These are phyloP conservation scores for Perca schrenkii DNA, from an alignment of 2,113 vertebrate species.

Conservation along the genomic window DNA sequence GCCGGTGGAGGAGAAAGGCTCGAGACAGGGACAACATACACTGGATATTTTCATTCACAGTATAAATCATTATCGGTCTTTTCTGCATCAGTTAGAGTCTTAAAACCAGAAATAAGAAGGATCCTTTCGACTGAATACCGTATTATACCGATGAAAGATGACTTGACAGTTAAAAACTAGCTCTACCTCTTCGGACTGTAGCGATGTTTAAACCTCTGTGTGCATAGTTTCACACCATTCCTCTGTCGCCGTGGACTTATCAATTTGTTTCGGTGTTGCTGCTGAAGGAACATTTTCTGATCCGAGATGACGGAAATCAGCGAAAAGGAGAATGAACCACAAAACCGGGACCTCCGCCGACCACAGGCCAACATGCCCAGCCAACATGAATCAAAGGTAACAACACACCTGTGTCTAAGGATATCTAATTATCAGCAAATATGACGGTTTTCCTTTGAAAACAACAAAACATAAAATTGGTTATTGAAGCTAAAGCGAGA, in stretches of 20 bases:
- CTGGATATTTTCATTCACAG: neutral
- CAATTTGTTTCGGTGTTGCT: constrained; percentile 2
- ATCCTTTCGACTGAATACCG: neutral
- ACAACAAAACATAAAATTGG: neutral
- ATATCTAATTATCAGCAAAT: neutral
- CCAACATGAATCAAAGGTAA: constrained; percentile 88
- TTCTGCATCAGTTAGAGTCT: neutral
- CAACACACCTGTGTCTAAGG: constrained; percentile 14
- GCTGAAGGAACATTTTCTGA: constrained; percentile 1
- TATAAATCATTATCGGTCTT: too few relatives aligned
- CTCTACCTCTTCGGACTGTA: constrained; percentile 31
- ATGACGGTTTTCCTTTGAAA: neutral
- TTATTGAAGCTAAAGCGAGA: neutral
- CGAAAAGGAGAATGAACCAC: constrained; percentile 89
- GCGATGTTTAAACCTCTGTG: constrained; percentile 34
- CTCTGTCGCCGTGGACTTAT: constrained; percentile 25
- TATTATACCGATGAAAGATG: constrained; percentile 8
- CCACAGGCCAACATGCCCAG: constrained; percentile 76
- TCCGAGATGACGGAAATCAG: constrained; percentile 88
- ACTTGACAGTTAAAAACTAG: constrained; percentile 23
- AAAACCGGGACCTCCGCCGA: constrained; percentile 82
- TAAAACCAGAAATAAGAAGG: neutral
- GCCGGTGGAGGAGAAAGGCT: constrained; percentile 23
- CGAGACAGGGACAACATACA: neutral
- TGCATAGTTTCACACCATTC: neutral